phyloP scores from a whole-genome alignment of 2,797 vertebrate genomes.

The Diceros bicornis region DNA sequence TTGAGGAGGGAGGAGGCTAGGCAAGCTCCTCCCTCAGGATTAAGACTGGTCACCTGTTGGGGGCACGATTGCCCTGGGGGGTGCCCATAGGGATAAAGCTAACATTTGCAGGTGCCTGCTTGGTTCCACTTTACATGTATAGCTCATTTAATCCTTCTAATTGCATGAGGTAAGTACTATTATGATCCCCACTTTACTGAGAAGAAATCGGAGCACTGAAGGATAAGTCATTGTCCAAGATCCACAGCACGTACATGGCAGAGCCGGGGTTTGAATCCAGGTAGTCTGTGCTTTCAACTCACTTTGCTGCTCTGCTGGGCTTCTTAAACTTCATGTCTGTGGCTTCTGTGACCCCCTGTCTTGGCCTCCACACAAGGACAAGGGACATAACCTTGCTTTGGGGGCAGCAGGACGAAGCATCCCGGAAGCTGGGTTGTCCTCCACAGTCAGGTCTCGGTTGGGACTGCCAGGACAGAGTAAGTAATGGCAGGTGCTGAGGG shows the following conservation, averaged over 20 bases:
- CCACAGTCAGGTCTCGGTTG: neutral
- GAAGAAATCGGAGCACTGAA: neutral
- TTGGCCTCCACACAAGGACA: neutral
- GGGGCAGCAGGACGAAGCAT: neutral
- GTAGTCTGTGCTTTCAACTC: neutral
- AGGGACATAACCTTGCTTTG: neutral
- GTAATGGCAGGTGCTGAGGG: neutral
- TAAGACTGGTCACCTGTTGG: neutral
- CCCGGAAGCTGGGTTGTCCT: neutral
- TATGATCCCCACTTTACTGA: neutral
- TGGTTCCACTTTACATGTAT: neutral
- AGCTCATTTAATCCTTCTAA: neutral
- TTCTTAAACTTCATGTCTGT: neutral
- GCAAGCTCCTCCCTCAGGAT: neutral
- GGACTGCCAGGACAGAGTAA: neutral
- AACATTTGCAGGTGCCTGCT: neutral
- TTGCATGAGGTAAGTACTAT: neutral
- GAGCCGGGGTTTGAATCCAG: slow-evolving; percentile 6
- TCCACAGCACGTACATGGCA: neutral
- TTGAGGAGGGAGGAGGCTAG: neutral
- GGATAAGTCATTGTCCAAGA: neutral
- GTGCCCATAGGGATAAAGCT: accelerated
- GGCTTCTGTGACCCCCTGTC: neutral
- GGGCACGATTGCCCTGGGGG: neutral
- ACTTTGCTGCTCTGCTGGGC: neutral